Percentiles rank a stretch among this genome's conserved stretches.
Conservation (phyloP, 2,113 vertebrate species). For the Dipodomys stephensi region DNA sequence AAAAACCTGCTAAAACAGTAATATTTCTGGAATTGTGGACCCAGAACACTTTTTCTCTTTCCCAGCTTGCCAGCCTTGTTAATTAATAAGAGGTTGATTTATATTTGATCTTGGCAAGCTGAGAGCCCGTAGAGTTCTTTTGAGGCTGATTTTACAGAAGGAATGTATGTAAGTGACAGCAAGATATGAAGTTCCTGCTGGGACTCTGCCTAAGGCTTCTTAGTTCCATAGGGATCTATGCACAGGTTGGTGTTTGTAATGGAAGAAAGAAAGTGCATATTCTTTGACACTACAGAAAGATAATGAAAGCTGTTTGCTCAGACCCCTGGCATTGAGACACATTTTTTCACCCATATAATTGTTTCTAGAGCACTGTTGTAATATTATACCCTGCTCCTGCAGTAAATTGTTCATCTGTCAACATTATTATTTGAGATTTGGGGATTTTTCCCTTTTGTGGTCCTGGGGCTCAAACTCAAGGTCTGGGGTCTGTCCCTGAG, state of each 20-base stretch:
- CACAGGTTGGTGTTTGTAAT: neutral
- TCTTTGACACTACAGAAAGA: neutral
- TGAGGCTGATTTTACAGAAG: neutral
- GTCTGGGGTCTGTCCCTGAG: no score
- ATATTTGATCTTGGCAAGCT: neutral
- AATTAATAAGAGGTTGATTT: neutral
- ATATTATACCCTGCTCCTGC: neutral
- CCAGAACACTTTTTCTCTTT: neutral
- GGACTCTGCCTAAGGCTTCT: neutral
- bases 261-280: neutral
- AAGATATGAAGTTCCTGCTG: neutral
- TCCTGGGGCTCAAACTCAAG: no score
- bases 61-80: neutral
- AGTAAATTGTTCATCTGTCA: neutral
- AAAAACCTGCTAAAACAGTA: neutral
- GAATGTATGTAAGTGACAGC: neutral
- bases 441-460: no score
- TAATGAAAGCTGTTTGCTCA: neutral
- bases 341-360: neutral
- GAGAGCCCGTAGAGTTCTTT: neutral
- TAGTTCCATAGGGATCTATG: neutral
- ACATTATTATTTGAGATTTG: neutral
- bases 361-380: neutral
- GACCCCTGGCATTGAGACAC: no score
- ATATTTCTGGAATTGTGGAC: neutral